Percentiles rank a stretch among this genome's conserved stretches.
Evolutionary conservation across 2,888 invertebrate species (phyloP).

Genomic region (Macrosoma leucophasiata): DNA sequence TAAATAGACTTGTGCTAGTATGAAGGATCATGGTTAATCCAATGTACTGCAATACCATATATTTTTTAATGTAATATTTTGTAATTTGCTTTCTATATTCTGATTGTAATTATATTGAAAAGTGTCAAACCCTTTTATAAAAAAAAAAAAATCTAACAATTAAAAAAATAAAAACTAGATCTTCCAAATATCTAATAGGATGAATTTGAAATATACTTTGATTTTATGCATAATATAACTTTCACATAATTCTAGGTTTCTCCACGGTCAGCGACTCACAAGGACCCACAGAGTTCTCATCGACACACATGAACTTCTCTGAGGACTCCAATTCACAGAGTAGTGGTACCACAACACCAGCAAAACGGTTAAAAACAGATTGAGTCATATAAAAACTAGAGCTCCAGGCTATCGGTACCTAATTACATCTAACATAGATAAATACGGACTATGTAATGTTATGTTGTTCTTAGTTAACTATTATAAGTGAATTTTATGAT

Average conservation of each 20-base stretch:
- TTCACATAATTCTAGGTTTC: slow-evolving; percentile 78
- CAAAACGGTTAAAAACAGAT: slow-evolving; percentile 87
- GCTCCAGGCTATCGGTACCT: too few relatives aligned
- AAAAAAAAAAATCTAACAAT: too few relatives aligned
- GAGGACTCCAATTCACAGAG: slow-evolving; percentile 94
- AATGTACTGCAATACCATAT: too few relatives aligned
- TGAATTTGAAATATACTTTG: too few relatives aligned
- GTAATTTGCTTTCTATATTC: too few relatives aligned
- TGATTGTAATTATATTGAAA: too few relatives aligned
- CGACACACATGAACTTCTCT: slow-evolving; percentile 90
- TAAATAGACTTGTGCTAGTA: too few relatives aligned
- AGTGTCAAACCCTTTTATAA: too few relatives aligned
- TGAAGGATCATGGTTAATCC: too few relatives aligned
- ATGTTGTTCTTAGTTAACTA: slow-evolving; percentile 6
- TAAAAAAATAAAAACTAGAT: too few relatives aligned
- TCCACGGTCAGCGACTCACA: slow-evolving; percentile 94
- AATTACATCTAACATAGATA: background rate
- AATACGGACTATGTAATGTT: slow-evolving; percentile 2
- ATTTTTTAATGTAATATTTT: too few relatives aligned
- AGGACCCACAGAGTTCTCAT: slow-evolving; percentile 89
- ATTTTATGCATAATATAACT: background rate
- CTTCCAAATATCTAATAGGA: too few relatives aligned
- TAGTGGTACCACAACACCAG: slow-evolving; percentile 81
- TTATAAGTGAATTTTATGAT: slow-evolving; percentile 13
- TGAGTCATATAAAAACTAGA: slow-evolving; percentile 43